These are phyloP conservation scores for Drosophila meridiana DNA, from an alignment of 2,888 invertebrate species.

Conservation along the genomic window DNA sequence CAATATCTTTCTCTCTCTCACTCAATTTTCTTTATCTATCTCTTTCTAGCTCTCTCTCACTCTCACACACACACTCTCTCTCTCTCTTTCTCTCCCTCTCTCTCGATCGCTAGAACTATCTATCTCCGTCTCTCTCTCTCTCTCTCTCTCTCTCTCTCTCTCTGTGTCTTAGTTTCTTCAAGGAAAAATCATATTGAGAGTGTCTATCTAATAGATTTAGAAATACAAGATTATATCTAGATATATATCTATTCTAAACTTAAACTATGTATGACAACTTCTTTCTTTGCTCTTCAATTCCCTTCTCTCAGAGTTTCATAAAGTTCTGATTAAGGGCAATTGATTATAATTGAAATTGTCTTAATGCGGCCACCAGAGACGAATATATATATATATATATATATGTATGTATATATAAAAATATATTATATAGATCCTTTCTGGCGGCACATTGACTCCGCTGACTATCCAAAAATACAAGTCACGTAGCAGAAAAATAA, in stretches of 20 bases:
- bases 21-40: not conserved
- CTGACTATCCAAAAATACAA: slow-evolving; percentile 67
- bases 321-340: slow-evolving; percentile 65
- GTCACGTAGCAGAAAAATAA: slow-evolving; percentile 71
- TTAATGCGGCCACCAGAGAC: slow-evolving; percentile 57
- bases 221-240: too few relatives aligned
- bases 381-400: slow-evolving; percentile 4
- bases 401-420: not conserved
- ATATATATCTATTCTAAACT: not conserved
- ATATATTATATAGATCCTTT: slow-evolving; percentile 29
- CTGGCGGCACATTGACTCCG: slow-evolving; percentile 62
- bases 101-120: too few relatives aligned
- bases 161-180: too few relatives aligned
- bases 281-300: not conserved
- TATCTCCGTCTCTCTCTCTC: too few relatives aligned
- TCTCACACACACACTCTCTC: not conserved
- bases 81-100: not conserved
- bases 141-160: too few relatives aligned
- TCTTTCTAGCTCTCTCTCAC: not conserved
- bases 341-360: slow-evolving; percentile 77
- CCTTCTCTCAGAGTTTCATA: not conserved
- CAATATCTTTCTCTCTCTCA: not conserved
- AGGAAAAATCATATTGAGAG: too few relatives aligned
- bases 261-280: not conserved
- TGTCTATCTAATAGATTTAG: too few relatives aligned